phyloP scores from a whole-genome alignment of 64 coral and sea anemone genomes.

The Trachythela sp. region DNA sequence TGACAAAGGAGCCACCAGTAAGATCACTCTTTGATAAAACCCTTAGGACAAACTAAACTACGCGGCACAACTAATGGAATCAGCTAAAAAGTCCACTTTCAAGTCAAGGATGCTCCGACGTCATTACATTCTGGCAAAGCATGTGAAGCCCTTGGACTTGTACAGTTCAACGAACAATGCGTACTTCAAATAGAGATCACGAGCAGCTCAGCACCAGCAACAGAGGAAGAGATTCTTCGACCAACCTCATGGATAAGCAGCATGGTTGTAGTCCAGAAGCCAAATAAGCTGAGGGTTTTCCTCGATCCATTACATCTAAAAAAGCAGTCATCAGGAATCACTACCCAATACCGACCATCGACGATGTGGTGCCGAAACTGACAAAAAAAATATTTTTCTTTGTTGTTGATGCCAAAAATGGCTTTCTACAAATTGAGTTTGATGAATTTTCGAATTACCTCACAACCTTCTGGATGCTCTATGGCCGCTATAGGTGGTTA shows the following conservation, averaged over 20 bases:
- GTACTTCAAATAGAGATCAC: slow-evolving; percentile 28
- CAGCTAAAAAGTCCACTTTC: slow-evolving; percentile 28
- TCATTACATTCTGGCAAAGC: too few relatives aligned
- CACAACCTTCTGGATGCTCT: slow-evolving; percentile 55
- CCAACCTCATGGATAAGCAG: slow-evolving; percentile 63
- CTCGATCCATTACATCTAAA: slow-evolving; percentile 35
- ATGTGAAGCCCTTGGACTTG: background rate
- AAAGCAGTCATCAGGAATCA: too few relatives aligned
- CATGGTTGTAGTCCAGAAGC: slow-evolving; percentile 48
- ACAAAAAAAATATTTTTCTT: slow-evolving; percentile 42
- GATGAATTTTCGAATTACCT: slow-evolving; percentile 43
- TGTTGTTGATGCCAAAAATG: slow-evolving; percentile 27
- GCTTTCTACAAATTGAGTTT: slow-evolving; percentile 36
- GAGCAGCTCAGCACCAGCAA: slow-evolving; percentile 21
- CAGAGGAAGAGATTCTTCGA: too few relatives aligned
- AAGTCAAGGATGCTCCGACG: background rate
- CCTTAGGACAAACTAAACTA: slow-evolving; percentile 36
- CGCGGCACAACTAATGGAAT: slow-evolving; percentile 30
- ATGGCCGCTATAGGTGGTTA: background rate
- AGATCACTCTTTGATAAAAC: slow-evolving; percentile 7
- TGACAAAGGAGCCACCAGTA: too few relatives aligned
- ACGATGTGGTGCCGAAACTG: slow-evolving; percentile 20
- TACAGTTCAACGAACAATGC: slow-evolving; percentile 46
- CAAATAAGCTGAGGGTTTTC: slow-evolving; percentile 50
- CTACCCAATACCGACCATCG: slow-evolving; percentile 32